Evolutionary conservation across 1,140 invertebrate genomes (phyloP).

Genomic region (Capitella teleta): DNA sequence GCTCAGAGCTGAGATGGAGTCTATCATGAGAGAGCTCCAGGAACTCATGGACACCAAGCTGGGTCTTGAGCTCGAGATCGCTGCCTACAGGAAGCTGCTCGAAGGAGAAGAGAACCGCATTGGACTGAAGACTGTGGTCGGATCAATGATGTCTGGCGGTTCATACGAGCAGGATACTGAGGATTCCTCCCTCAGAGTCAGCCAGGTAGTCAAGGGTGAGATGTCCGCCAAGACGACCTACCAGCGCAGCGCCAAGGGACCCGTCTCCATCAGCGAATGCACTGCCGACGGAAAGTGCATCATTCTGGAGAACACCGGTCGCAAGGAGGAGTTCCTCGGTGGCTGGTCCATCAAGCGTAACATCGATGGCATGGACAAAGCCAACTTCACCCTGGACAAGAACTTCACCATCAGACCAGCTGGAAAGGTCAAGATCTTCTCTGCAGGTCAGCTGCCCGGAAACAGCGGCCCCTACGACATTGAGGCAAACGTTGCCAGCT

Average conservation of each 20-base stretch:
- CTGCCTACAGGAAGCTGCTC: conserved; percentile 15
- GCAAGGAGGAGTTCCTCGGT: conserved; percentile 23
- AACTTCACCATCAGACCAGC: conserved; percentile 4
- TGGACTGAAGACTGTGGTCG: neutral
- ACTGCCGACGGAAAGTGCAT: conserved; percentile 13
- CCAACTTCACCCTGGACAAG: conserved; percentile 5
- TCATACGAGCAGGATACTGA: neutral
- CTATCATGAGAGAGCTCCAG: conserved; percentile 13
- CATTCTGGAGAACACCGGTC: conserved; percentile 14
- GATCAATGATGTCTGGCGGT: neutral
- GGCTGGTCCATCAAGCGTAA: conserved; percentile 25
- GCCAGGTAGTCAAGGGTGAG: conserved; percentile 14
- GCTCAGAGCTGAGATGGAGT: conserved; percentile 11
- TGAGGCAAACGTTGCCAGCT: conserved; percentile 13
- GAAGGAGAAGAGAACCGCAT: conserved; percentile 15
- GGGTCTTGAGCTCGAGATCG: conserved; percentile 15
- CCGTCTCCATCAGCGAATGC: conserved; percentile 13
- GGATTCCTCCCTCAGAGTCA: conserved; percentile 11
- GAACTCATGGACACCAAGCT: conserved; percentile 13
- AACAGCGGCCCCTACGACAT: conserved; percentile 9
- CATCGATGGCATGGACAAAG: conserved; percentile 19
- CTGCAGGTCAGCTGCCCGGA: neutral
- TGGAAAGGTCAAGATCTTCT: conserved; percentile 8
- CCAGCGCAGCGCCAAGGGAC: conserved; percentile 14
- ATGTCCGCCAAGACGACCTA: conserved; percentile 17